A percentile compares a stretch with the other conserved stretches of the same genome.
Evolutionary conservation across 1,140 invertebrate genomes (phyloP).

Genomic region (Pseudomyrmex pallidus): DNA sequence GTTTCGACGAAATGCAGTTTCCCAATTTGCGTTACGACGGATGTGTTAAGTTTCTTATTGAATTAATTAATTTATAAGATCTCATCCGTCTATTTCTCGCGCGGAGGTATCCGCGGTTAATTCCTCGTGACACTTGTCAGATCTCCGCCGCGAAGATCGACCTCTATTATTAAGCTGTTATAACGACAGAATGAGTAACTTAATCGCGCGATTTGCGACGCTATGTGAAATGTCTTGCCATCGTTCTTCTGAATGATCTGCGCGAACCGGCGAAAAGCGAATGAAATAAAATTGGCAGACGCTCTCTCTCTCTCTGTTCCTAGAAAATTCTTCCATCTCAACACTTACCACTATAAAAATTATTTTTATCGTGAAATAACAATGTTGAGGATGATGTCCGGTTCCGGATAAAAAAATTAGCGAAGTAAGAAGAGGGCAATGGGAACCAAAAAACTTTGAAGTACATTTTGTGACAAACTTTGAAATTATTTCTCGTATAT

Average conservation of each 20-base stretch:
- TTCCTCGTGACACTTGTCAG: slow-evolving; percentile 55
- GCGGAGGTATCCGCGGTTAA: slow-evolving; percentile 34
- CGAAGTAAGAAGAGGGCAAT: no score
- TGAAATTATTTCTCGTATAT: no score
- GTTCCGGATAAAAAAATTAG: no score
- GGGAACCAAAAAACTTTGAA: no score
- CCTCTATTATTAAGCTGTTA: slow-evolving; percentile 51
- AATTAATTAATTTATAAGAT: slow-evolving; percentile 55
- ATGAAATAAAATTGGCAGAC: slow-evolving; percentile 6
- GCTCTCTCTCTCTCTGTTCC: not conserved
- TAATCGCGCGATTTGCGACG: slow-evolving; percentile 20
- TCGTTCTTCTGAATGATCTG: slow-evolving; percentile 29
- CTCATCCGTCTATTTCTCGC: slow-evolving; percentile 41
- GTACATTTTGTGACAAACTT: no score
- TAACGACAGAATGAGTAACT: slow-evolving; percentile 41
- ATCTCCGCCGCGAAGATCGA: slow-evolving; percentile 7
- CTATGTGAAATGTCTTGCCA: not conserved
- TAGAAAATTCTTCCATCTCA: no score
- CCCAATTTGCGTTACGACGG: slow-evolving; percentile 5
- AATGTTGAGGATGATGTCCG: no score
- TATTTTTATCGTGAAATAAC: no score
- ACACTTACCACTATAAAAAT: no score
- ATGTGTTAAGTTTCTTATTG: slow-evolving; percentile 60
- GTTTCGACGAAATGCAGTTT: slow-evolving; percentile 42
- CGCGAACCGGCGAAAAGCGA: slow-evolving; percentile 24